phyloP scores from a whole-genome alignment of 2,113 vertebrate species.

The Nesospiza acunhae region DNA sequence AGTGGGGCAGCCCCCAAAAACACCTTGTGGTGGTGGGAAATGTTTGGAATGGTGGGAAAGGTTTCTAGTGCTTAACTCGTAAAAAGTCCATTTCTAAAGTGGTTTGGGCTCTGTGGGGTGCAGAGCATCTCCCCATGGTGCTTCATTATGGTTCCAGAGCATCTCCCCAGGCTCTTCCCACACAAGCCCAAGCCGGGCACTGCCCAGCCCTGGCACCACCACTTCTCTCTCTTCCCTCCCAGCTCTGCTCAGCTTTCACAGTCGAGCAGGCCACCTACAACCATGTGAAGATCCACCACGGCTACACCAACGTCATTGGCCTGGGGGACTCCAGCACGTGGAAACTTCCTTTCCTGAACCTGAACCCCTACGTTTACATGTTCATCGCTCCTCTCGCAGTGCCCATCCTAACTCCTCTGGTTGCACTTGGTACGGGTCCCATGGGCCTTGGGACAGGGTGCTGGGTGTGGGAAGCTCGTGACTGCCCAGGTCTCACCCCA shows the following conservation, averaged over 20 bases:
- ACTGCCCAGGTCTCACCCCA: background rate
- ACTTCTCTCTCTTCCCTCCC: background rate
- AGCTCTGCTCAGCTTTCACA: constrained; percentile 90
- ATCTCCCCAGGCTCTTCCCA: background rate
- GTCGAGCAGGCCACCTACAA: constrained; percentile 75
- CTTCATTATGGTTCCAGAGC: background rate
- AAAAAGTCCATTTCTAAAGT: background rate
- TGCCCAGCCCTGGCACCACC: too few relatives aligned
- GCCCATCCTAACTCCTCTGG: constrained; percentile 86
- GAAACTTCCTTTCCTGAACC: constrained; percentile 85
- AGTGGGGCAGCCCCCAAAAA: background rate
- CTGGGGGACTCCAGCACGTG: constrained; percentile 93
- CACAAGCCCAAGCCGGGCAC: background rate
- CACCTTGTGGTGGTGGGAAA: background rate
- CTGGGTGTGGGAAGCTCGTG: background rate
- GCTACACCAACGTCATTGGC: constrained; percentile 89
- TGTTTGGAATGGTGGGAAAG: background rate
- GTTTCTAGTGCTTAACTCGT: background rate
- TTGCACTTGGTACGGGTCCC: constrained; percentile 81
- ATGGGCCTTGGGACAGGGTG: background rate
- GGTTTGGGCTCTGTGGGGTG: background rate
- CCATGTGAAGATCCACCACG: constrained; percentile 90
- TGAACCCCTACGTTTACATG: constrained; percentile 87
- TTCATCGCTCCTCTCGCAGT: constrained; percentile 84
- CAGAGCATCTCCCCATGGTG: background rate